These are phyloP conservation scores for Mayetiola destructor DNA, from an alignment of 2,888 invertebrate genomes.

Conservation along the genomic window DNA sequence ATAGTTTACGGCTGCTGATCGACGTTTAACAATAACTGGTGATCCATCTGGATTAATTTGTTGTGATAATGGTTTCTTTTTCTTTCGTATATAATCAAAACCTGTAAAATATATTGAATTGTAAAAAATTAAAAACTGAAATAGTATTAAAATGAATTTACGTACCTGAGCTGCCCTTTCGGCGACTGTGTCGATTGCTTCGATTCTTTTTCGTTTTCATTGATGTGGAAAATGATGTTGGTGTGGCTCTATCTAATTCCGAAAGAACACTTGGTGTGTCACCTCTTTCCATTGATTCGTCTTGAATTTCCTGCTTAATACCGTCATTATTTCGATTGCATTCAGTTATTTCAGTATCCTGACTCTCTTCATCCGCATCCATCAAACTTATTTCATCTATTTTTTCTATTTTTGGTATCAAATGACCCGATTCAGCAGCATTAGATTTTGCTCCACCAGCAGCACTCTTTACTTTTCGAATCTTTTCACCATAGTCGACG, in stretches of 20 bases:
- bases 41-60: conserved; percentile 29
- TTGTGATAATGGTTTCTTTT: conserved; percentile 52
- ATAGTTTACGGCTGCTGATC: conserved; percentile 18
- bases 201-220: conserved; percentile 22
- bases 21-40: conserved; percentile 5
- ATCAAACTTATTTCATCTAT: conserved; percentile 15
- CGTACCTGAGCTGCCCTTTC: conserved; percentile 33
- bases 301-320: conserved; percentile 31
- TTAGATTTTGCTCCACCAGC: background rate
- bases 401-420: conserved; percentile 4
- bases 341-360: conserved; percentile 23
- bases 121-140: background rate
- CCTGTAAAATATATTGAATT: conserved; percentile 36
- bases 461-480: conserved; percentile 16
- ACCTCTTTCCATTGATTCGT: conserved; percentile 26
- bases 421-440: background rate
- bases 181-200: conserved; percentile 22
- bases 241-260: conserved; percentile 19
- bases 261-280: conserved; percentile 24
- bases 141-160: background rate
- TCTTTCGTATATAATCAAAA: conserved; percentile 80
- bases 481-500: conserved; percentile 18
- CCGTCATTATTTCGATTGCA: conserved; percentile 36
- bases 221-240: conserved; percentile 26
- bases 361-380: conserved; percentile 24